Conservation (phyloP, 2,888 invertebrate genomes). For the Dryobotodes eremita region DNA sequence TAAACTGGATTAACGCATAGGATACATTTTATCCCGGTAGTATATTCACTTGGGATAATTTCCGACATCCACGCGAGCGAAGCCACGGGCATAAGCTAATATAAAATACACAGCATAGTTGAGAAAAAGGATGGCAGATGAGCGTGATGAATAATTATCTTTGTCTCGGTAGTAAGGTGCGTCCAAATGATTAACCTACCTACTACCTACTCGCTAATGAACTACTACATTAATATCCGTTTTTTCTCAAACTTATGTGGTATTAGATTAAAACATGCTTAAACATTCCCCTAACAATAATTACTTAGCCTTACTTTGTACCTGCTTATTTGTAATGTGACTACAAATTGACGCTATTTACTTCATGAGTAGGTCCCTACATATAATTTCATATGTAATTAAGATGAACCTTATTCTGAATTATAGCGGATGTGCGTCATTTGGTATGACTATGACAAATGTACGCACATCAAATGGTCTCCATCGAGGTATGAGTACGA, state of each 20-base stretch:
- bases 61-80: too few relatives aligned
- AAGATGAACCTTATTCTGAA: conserved; percentile 1
- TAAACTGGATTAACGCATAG: too few relatives aligned
- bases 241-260: neutral
- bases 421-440: conserved; percentile 10
- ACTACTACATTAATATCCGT: neutral
- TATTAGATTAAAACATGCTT: neutral
- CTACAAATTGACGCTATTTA: conserved; percentile 19
- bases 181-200: neutral
- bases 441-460: conserved; percentile 1
- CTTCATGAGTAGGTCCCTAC: neutral
- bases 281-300: neutral
- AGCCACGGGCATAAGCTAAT: too few relatives aligned
- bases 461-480: neutral
- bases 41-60: too few relatives aligned
- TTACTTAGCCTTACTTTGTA: conserved; percentile 7
- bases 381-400: conserved; percentile 26
- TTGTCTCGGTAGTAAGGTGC: neutral
- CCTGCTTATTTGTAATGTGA: conserved; percentile 4
- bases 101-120: too few relatives aligned
- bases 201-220: neutral
- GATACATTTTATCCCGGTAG: too few relatives aligned
- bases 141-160: neutral
- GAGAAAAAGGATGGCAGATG: neutral
- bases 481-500: neutral